A percentile compares a stretch with the other conserved stretches of the same genome.
These are phyloP conservation scores for Oncorhynchus kisutch DNA, from an alignment of 2,113 vertebrate genomes.

Conservation along the genomic window DNA sequence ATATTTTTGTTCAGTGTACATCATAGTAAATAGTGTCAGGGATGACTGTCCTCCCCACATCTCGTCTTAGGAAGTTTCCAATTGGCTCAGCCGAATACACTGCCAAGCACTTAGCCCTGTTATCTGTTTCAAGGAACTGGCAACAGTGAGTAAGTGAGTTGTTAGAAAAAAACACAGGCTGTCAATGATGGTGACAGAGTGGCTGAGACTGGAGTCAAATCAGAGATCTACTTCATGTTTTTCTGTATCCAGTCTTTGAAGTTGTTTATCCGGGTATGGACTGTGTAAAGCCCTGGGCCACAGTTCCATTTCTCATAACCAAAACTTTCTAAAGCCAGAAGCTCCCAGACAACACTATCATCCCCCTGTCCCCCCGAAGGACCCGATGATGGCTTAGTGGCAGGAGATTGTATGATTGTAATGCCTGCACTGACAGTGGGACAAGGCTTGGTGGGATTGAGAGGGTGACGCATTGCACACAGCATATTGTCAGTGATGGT, in stretches of 20 bases:
- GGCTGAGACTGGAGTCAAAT: not conserved
- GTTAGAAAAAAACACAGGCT: not conserved
- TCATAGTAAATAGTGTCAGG: not conserved
- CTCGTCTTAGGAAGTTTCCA: not conserved
- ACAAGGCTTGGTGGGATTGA: conserved; percentile 74
- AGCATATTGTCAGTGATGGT: conserved; percentile 83
- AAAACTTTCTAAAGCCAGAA: conserved; percentile 86
- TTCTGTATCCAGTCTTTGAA: conserved; percentile 89
- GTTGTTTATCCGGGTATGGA: conserved; percentile 77
- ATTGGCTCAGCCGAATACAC: not conserved
- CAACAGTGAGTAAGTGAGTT: not conserved
- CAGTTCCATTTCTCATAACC: conserved; percentile 79
- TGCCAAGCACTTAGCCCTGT: not conserved
- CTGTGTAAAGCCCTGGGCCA: conserved; percentile 72
- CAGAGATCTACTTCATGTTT: conserved; percentile 74
- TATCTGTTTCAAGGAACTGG: not conserved
- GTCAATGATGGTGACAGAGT: not conserved
- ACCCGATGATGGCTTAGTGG: conserved; percentile 9
- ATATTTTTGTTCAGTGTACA: not conserved
- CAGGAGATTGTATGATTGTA: conserved; percentile 57
- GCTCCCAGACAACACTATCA: conserved; percentile 73
- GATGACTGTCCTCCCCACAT: not conserved
- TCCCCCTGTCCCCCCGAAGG: conserved; percentile 41
- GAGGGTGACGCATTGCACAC: conserved; percentile 73
- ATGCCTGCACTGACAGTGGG: conserved; percentile 83